These are phyloP conservation scores for Hydrophis major DNA, from an alignment of 2,797 vertebrate species.

Conservation along the genomic window DNA sequence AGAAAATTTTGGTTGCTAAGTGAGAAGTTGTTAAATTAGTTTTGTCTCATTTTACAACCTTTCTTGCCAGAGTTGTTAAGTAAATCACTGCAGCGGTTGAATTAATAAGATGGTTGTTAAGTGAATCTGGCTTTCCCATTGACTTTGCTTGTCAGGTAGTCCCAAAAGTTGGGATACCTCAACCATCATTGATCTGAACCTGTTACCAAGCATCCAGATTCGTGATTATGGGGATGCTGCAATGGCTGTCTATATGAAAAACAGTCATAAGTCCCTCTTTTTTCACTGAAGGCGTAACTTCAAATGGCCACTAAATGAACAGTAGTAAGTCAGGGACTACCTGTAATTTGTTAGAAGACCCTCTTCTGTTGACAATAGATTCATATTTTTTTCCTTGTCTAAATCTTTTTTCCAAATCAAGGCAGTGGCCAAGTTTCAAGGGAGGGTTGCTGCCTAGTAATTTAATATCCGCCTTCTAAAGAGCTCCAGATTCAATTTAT, in stretches of 20 bases:
- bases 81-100: neutral
- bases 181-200: neutral
- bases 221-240: neutral
- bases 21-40: neutral
- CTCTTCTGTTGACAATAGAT: neutral
- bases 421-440: neutral
- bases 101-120: neutral
- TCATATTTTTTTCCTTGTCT: neutral
- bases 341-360: neutral
- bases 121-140: neutral
- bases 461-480: neutral
- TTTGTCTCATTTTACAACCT: neutral
- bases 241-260: too few species aligned
- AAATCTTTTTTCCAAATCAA: neutral
- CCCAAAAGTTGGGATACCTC: neutral
- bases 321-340: neutral
- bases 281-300: neutral
- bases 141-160: neutral
- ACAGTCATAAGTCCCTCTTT: neutral
- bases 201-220: neutral
- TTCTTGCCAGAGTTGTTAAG: neutral
- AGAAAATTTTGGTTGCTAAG: too few species aligned
- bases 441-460: neutral
- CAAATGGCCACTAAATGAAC: neutral
- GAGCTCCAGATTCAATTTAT: neutral